Base-by-base conservation (phyloP, 2,888 invertebrate genomes). In the Hirtodrosophila confusa region DNA sequence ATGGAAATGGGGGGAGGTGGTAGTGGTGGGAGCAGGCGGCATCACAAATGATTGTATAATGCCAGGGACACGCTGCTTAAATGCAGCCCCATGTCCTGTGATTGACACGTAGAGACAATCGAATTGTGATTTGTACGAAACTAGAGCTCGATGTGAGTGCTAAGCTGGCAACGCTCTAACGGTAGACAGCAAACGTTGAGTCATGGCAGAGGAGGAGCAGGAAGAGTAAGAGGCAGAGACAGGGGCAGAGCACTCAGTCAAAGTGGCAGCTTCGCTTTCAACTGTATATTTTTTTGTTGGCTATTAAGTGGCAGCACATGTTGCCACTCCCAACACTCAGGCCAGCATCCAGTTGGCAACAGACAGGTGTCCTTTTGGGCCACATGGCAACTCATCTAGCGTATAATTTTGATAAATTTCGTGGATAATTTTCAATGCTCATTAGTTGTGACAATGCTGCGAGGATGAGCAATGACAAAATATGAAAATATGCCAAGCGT, bases 51-150 rank as follows among this genome's bases (percentile, higher is more conserved):
- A 82, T 80, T 86, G 84, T 86, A 86, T 80, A 86, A 80, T 80
- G 69, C 71, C 69, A 27, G 76, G 65, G 39, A 44, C 57, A 63
- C 43, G 62, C 63, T 64, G 75, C 85, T 65, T 65, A 80, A 83
- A 77, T 80, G 67, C 80, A 72, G 66, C 72, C 58, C 11, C 54
- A 43, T 67, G 60, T 71, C 69, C 85, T 84, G 88, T 80, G 85
- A 84, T 71, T 88, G 88, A 86, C 88, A 88, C 87, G 75, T 71
- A 73, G 82, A 73, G 69, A 78, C 88, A 88, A 84, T 88, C 87
- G 87, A 88, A 88, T 75, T 85, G 87, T 80, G 87, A 84, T 88
- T 88, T 84, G 73, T 65, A 48, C 64, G 54, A 39, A 61, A 56
- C 48, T 55, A 44, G 36, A 47, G 29, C 37, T 41, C 54, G 27